Conservation (phyloP, 2,113 vertebrate genomes). For the Pygoscelis adeliae region DNA sequence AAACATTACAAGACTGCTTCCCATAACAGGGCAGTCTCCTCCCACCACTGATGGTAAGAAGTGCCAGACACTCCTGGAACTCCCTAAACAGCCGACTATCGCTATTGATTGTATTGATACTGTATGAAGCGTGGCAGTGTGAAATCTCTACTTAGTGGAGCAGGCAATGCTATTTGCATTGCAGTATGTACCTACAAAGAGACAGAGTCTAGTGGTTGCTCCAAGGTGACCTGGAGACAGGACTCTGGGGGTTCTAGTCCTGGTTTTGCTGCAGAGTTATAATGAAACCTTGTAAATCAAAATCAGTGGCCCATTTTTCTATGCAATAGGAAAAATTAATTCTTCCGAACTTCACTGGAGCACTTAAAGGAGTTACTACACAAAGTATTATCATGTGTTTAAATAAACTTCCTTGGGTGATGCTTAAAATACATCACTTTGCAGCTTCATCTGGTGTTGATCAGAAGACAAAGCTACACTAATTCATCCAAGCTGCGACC, state of each 20-base stretch:
- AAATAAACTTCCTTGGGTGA: background rate
- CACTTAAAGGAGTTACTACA: background rate
- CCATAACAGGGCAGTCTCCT: background rate
- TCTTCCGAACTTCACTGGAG: background rate
- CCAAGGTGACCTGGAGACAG: constrained; percentile 5
- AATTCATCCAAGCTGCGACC: constrained; percentile 16
- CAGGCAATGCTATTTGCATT: background rate
- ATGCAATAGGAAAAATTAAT: background rate
- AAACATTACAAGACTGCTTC: background rate
- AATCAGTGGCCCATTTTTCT: constrained; percentile 13
- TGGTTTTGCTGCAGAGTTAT: constrained; percentile 31
- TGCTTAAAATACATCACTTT: background rate
- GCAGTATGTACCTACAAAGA: background rate
- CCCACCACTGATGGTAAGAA: rapidly evolving
- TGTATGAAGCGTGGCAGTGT: rapidly evolving
- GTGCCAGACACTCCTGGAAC: background rate
- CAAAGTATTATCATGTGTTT: background rate
- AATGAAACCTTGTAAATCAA: constrained; percentile 41
- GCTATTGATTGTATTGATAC: background rate
- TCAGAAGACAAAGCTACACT: background rate
- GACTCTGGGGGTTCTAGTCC: constrained; percentile 31
- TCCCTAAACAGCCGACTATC: background rate
- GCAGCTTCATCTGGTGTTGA: constrained; percentile 16
- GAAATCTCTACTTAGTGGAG: background rate
- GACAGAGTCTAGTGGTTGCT: background rate